Percentiles rank a stretch among this genome's conserved stretches.
phyloP scores from a whole-genome alignment of 2,797 vertebrate species.

The Microctenopoma steveboyesi region DNA sequence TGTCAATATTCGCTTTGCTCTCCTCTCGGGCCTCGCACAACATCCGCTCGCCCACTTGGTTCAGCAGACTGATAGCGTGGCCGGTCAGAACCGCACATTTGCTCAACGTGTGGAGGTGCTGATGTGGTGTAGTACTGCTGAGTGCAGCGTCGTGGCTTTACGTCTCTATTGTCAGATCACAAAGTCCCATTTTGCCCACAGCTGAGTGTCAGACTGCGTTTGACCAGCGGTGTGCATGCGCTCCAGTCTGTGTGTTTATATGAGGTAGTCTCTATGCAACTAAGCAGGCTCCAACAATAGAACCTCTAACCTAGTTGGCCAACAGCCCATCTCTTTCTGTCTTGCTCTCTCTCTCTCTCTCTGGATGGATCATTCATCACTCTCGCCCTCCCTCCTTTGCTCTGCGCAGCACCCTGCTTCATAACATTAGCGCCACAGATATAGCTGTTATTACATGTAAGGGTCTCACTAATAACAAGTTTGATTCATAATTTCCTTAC shows the following conservation, averaged over 20 bases:
- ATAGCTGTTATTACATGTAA: slow-evolving; percentile 59
- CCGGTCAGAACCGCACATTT: neutral
- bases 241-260: slow-evolving; percentile 56
- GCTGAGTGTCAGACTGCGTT: slow-evolving; percentile 41
- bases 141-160: neutral
- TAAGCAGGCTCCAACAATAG: slow-evolving; percentile 67
- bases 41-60: slow-evolving; percentile 1
- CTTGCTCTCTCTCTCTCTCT: slow-evolving; percentile 13
- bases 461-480: slow-evolving; percentile 18
- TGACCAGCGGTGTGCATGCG: slow-evolving; percentile 43
- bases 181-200: neutral
- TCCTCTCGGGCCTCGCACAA: neutral
- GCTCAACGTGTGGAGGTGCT: too few relatives aligned
- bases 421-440: slow-evolving; percentile 37
- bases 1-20: slow-evolving; percentile 27
- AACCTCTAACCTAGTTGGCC: slow-evolving; percentile 73
- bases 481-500: slow-evolving; percentile 18
- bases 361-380: slow-evolving; percentile 55
- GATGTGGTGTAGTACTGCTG: too few relatives aligned
- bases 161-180: too few relatives aligned
- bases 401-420: slow-evolving; percentile 31
- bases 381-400: slow-evolving; percentile 22
- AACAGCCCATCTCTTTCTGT: slow-evolving; percentile 43
- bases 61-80: neutral
- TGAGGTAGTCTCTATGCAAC: slow-evolving; percentile 55